Evolutionary conservation across 2,113 vertebrate genomes (phyloP).

Genomic region (Pyxicephalus adspersus): DNA sequence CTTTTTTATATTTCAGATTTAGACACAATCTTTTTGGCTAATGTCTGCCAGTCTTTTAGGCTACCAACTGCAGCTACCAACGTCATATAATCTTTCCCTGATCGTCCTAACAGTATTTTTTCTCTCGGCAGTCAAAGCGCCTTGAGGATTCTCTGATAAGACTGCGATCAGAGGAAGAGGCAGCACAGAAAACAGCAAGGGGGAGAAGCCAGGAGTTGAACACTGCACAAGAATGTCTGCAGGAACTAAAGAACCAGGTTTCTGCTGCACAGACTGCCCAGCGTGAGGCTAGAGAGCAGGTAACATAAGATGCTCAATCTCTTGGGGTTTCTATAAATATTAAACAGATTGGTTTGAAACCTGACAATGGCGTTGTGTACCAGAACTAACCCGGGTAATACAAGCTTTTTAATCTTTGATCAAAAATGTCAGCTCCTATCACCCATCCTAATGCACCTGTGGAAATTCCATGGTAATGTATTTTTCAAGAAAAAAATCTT

Average conservation of each 20-base stretch:
- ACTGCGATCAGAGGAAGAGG: slow-evolving; percentile 65
- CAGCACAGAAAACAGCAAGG: slow-evolving; percentile 48
- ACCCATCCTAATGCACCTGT: too few relatives aligned
- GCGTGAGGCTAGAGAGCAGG: slow-evolving; percentile 67
- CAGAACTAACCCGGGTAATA: too few relatives aligned
- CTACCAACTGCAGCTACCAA: neutral
- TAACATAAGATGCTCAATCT: slow-evolving; percentile 9
- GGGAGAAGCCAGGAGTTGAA: slow-evolving; percentile 53
- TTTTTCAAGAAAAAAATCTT: too few relatives aligned
- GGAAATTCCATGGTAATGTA: too few relatives aligned
- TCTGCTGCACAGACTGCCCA: slow-evolving; percentile 60
- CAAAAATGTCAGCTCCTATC: too few relatives aligned
- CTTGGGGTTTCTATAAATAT: too few relatives aligned
- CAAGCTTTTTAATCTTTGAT: too few relatives aligned
- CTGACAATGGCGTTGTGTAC: too few relatives aligned
- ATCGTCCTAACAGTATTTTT: neutral
- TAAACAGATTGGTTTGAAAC: too few relatives aligned
- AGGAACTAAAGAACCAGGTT: slow-evolving; percentile 61
- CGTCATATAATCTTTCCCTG: neutral
- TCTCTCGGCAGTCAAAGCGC: slow-evolving; percentile 55
- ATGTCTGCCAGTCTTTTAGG: neutral
- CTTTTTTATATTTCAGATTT: too few relatives aligned
- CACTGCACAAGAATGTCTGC: slow-evolving; percentile 57
- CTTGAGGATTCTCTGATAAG: slow-evolving; percentile 59
- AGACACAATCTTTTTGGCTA: neutral